Percentiles rank a stretch among this genome's conserved stretches.
These are phyloP conservation scores for Tigriopus japonicus DNA, from an alignment of 1,140 invertebrate species.

Conservation along the genomic window DNA sequence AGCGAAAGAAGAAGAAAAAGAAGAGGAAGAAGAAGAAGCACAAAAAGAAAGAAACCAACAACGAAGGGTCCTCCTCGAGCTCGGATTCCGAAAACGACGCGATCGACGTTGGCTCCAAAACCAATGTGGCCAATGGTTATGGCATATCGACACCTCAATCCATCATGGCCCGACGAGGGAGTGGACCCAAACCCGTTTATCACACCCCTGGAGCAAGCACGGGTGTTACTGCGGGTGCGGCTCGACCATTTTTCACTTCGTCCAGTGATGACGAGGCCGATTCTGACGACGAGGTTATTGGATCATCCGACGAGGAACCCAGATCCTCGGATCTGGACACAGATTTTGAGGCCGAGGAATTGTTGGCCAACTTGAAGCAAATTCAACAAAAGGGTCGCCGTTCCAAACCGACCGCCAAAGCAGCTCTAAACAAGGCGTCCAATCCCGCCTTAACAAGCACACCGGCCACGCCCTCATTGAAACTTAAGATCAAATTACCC, in stretches of 20 bases:
- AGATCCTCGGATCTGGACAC: slow-evolving; percentile 12
- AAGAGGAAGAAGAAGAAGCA: slow-evolving; percentile 12
- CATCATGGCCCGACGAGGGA: not conserved
- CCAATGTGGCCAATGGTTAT: no score
- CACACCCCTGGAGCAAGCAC: slow-evolving; percentile 3
- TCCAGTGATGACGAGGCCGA: slow-evolving; percentile 10
- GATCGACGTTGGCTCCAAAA: not conserved
- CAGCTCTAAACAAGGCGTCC: not conserved
- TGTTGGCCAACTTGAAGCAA: not conserved
- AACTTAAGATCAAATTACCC: slow-evolving; percentile 13
- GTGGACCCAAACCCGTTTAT: slow-evolving; percentile 9
- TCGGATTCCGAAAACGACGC: slow-evolving; percentile 2
- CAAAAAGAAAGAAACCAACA: not conserved
- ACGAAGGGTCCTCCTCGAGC: not conserved
- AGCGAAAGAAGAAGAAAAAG: slow-evolving; percentile 9
- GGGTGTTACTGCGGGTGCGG: slow-evolving; percentile 11
- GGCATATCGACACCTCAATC: not conserved
- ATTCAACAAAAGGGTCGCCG: not conserved
- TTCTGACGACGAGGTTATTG: not conserved
- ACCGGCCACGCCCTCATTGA: slow-evolving; percentile 5
- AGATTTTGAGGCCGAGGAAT: slow-evolving; percentile 12
- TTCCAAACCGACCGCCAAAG: not conserved
- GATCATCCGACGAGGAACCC: not conserved
- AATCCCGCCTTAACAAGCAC: not conserved
- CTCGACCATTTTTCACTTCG: not conserved